Percentiles rank a stretch among this genome's conserved stretches.
These are phyloP conservation scores for Nyctereutes procyonoides DNA, from an alignment of 2,113 vertebrate genomes.

Conservation along the genomic window DNA sequence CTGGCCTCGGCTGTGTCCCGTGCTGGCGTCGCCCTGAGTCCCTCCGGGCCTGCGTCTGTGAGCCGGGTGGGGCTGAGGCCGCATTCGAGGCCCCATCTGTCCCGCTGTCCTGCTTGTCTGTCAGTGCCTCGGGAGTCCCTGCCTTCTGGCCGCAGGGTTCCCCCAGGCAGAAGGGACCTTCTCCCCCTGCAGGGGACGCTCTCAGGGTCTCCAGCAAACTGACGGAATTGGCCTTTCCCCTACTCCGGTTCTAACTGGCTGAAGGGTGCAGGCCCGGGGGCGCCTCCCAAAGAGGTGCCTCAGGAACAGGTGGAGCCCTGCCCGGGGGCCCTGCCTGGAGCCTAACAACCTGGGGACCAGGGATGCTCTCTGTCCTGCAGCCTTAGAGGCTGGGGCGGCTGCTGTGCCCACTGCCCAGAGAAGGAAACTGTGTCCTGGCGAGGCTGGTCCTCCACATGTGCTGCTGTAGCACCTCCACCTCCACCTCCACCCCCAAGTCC, in stretches of 20 bases:
- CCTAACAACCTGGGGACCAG: accelerated
- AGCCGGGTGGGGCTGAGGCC: accelerated
- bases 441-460: not conserved
- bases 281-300: not conserved
- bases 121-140: not conserved
- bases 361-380: too few species aligned
- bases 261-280: accelerated
- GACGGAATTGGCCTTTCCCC: not conserved
- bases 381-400: accelerated
- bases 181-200: not conserved
- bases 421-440: not conserved
- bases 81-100: accelerated
- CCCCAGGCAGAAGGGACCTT: not conserved
- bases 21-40: accelerated
- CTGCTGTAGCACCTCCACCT: not conserved
- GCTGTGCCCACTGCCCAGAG: not conserved
- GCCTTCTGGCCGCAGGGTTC: too few species aligned
- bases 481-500: not conserved
- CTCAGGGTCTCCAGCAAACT: not conserved
- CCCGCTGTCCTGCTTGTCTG: accelerated
- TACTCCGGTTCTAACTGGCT: not conserved
- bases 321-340: accelerated
- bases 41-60: accelerated
- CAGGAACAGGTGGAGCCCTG: not conserved
- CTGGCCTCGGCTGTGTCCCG: not conserved